phyloP scores from a whole-genome alignment of 1,140 invertebrate genomes.

The Drosophila arizonae region DNA sequence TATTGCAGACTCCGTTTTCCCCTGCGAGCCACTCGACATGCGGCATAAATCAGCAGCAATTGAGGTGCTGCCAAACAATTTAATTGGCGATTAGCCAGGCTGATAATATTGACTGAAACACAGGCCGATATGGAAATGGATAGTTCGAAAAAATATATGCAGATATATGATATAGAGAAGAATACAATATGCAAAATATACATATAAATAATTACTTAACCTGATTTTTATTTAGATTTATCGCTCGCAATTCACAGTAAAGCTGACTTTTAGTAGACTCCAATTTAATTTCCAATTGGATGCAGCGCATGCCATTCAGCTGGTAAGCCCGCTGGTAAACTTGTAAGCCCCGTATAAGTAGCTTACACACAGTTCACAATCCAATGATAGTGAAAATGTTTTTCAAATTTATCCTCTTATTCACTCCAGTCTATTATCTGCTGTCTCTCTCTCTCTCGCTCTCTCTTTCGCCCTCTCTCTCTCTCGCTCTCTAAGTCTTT shows the following conservation, averaged over 20 bases:
- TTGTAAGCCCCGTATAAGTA: conserved; percentile 14
- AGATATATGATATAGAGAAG: too few species aligned
- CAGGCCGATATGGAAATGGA: too few species aligned
- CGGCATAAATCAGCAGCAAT: not conserved
- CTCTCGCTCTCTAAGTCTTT: not conserved
- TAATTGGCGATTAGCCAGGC: not conserved
- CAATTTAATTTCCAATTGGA: conserved; percentile 10
- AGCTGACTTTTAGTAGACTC: not conserved
- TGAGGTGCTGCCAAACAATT: not conserved
- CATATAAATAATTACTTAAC: too few species aligned
- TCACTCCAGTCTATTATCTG: not conserved
- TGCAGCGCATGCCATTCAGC: conserved; percentile 12
- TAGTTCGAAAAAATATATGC: too few species aligned
- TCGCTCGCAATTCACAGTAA: too few species aligned
- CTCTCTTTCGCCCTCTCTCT: too few species aligned
- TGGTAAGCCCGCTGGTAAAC: conserved; percentile 9
- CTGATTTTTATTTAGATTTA: too few species aligned
- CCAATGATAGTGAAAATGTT: conserved; percentile 63
- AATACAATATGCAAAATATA: too few species aligned
- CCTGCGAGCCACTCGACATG: not conserved
- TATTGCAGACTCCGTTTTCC: conserved; percentile 27
- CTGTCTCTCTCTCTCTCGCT: too few species aligned
- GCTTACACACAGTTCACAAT: conserved; percentile 45
- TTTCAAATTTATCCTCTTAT: conserved; percentile 45
- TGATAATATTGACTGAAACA: too few species aligned